Percentiles rank a stretch among this genome's conserved stretches.
Evolutionary conservation across 2,797 vertebrate species (phyloP).

Genomic region (Jordanella pulchra): DNA sequence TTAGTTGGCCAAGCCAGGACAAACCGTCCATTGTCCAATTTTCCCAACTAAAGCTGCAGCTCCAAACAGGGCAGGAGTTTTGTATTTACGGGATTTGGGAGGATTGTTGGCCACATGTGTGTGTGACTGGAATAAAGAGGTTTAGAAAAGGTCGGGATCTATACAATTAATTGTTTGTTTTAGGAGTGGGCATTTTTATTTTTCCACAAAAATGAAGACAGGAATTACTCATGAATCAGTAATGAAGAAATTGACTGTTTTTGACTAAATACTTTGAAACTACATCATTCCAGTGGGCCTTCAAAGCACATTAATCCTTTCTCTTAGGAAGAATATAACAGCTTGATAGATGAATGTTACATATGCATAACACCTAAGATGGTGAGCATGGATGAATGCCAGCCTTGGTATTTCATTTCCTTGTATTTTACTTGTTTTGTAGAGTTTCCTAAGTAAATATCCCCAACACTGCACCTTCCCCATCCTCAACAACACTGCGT

Average conservation of each 20-base stretch:
- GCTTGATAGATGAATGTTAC: background rate
- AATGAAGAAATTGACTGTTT: background rate
- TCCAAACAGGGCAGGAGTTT: conserved; percentile 44
- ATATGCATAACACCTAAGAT: background rate
- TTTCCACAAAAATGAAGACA: background rate
- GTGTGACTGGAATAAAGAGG: conserved; percentile 14
- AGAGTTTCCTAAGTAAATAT: too few species aligned
- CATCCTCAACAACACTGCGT: too few species aligned
- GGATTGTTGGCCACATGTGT: conserved; percentile 33
- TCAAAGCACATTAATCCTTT: background rate
- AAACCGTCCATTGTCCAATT: conserved; percentile 68
- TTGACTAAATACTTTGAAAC: background rate
- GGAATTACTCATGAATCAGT: background rate
- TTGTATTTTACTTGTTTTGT: too few species aligned
- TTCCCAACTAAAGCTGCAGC: conserved; percentile 56
- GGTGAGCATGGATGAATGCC: too few species aligned
- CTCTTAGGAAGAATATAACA: background rate
- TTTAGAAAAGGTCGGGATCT: conserved; percentile 20
- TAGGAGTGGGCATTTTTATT: background rate
- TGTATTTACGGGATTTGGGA: conserved; percentile 63
- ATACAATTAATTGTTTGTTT: conserved; percentile 19
- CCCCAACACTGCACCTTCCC: too few species aligned
- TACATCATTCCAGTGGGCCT: background rate
- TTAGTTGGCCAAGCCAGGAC: conserved; percentile 51
- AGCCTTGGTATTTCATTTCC: too few species aligned